Conservation (phyloP, 2,888 invertebrate genomes). For the Cryptophagus acutangulus region DNA sequence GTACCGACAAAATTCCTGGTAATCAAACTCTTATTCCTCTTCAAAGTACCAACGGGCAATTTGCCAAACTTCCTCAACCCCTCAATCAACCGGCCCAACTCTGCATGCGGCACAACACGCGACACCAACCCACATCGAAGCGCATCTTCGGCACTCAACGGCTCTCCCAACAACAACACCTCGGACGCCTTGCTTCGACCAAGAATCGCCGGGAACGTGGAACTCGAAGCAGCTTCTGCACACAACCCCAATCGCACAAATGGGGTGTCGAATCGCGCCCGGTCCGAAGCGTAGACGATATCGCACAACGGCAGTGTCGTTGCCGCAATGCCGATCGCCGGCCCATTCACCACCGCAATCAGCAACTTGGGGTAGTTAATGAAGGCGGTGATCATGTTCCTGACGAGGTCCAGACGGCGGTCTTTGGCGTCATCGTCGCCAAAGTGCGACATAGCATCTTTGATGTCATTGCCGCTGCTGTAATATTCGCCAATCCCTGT, state of each 20-base stretch:
- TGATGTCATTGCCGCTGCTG: slow-evolving; percentile 79
- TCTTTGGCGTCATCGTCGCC: slow-evolving; percentile 6
- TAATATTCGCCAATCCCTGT: slow-evolving; percentile 79
- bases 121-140: slow-evolving; percentile 71
- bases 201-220: slow-evolving; percentile 77
- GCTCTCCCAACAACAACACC: slow-evolving; percentile 59
- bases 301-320: slow-evolving; percentile 85
- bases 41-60: slow-evolving; percentile 57
- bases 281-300: slow-evolving; percentile 81
- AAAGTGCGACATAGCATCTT: slow-evolving; percentile 14
- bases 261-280: slow-evolving; percentile 82
- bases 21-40: slow-evolving; percentile 66
- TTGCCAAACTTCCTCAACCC: slow-evolving; percentile 57
- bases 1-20: slow-evolving; percentile 55
- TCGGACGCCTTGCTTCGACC: slow-evolving; percentile 69
- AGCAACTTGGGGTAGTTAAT: slow-evolving; percentile 86
- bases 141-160: slow-evolving; percentile 76
- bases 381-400: slow-evolving; percentile 64
- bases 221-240: slow-evolving; percentile 87
- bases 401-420: slow-evolving; percentile 15
- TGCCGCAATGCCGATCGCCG: slow-evolving; percentile 85
- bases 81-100: slow-evolving; percentile 53
- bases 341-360: slow-evolving; percentile 87
- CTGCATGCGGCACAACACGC: slow-evolving; percentile 63
- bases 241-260: slow-evolving; percentile 80